Evolutionary conservation across 2,888 invertebrate genomes (phyloP), one percentile per base, ranked within the genome.

Genomic region (Gryllus longicercus): DNA sequence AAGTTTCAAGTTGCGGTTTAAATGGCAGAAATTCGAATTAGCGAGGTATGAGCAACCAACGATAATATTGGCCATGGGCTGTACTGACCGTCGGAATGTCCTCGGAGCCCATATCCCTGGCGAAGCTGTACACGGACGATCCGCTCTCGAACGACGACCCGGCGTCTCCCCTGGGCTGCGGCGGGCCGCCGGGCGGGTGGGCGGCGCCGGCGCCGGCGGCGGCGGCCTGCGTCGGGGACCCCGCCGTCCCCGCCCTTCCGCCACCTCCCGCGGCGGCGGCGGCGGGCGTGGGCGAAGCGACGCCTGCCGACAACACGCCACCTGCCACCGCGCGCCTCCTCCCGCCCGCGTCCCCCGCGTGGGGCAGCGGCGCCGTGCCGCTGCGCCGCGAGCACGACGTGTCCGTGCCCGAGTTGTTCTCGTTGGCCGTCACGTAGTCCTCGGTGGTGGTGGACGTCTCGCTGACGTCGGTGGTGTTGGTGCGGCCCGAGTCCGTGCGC

Each of bases 121-220:
- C 93, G 78, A 92, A 88, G 83, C 94, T 94, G 86, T 94, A 94
- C 81, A 94, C 89, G 75, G 94, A 94, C 81, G 94, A 94, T 82
- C 94, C 94, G 86, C 95, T 95, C 87, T 95, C 95, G 86, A 95
- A 95, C n/a, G 95, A 95, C 83, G 94, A 95, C 50, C 95, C 95
- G 82, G 94, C 94, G 79, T 78, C 84, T 79, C 81, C 83, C 81
- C 63, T 5, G 11, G 63, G 14, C 63, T 63, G 14, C 63, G 38
- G 38, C 38, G 38, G 38, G n/a, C 76, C 76, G 10, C 16, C 76
- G 21, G 76, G 76, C 16, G n/a, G n/a, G 74, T 11, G 38, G 38
- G 74, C 18, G 21, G 14, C 76, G 21, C 14, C 76, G 8, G 21
- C 21, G 21, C 3, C 94, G 95, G 51, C 95, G 95, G 82, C 94